A percentile compares a stretch with the other conserved stretches of the same genome.
These are phyloP conservation scores for Tiliacea citrago DNA, from an alignment of 2,888 invertebrate genomes.

Conservation along the genomic window DNA sequence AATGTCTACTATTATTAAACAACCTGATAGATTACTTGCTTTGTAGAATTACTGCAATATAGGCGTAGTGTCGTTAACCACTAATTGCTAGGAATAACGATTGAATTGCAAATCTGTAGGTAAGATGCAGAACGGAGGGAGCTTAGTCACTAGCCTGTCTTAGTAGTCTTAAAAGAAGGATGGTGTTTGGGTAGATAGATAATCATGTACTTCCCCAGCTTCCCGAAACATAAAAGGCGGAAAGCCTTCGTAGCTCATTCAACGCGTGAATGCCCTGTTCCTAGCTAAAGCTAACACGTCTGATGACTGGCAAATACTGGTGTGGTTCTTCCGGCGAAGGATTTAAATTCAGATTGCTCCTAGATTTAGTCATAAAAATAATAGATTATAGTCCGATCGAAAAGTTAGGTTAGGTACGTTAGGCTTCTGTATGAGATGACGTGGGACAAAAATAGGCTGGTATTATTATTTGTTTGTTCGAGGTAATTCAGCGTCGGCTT, in stretches of 20 bases:
- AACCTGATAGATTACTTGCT: constrained; percentile 23
- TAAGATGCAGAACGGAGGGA: background rate
- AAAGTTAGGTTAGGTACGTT: background rate
- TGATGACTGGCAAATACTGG: constrained; percentile 37
- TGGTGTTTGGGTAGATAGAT: background rate
- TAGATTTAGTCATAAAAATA: background rate
- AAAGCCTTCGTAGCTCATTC: constrained; percentile 28
- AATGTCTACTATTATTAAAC: constrained; percentile 52
- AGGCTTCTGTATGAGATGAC: background rate
- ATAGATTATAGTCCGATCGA: background rate
- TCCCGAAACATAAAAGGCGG: constrained; percentile 30
- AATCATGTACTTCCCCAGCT: constrained; percentile 1
- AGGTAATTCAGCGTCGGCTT: background rate
- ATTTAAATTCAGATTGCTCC: background rate
- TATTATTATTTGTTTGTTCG: background rate
- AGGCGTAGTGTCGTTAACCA: constrained; percentile 1
- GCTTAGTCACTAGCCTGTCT: background rate
- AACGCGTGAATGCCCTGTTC: constrained; percentile 30
- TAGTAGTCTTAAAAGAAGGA: constrained; percentile 3
- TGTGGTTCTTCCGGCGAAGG: background rate
- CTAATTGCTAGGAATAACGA: constrained; percentile 22
- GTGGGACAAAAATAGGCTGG: background rate
- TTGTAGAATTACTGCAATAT: constrained; percentile 26
- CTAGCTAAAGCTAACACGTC: constrained; percentile 31
- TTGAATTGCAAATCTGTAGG: constrained; percentile 17